These are phyloP conservation scores for Hydractinia symbiolongicarpus DNA, from an alignment of 30 jellyfish, hydroid and myxozoan genomes.

Conservation along the genomic window DNA sequence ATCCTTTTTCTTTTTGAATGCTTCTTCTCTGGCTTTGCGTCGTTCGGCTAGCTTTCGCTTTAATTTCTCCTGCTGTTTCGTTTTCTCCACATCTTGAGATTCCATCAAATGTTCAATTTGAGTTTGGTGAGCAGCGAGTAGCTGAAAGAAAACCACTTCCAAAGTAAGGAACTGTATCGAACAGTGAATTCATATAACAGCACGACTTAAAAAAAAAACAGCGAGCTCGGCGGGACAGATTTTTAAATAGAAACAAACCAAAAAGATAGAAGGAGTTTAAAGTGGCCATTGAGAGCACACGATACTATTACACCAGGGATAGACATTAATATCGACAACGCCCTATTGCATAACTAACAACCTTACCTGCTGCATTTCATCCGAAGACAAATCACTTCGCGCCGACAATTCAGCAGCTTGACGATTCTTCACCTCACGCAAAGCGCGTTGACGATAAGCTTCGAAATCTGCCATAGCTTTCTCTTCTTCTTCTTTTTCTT, in stretches of 20 bases:
- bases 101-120: constrained; percentile 75
- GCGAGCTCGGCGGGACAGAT: too few relatives aligned
- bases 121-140: constrained; percentile 69
- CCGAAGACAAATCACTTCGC: constrained; percentile 50
- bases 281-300: too few relatives aligned
- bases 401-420: constrained; percentile 87
- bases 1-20: constrained; percentile 70
- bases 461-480: constrained; percentile 63
- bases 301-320: too few relatives aligned
- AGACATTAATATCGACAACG: too few relatives aligned
- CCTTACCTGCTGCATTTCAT: constrained; percentile 14
- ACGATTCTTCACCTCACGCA: constrained; percentile 63
- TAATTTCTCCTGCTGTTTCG: constrained; percentile 49
- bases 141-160: constrained; percentile 27
- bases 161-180: neutral
- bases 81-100: constrained; percentile 56
- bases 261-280: too few relatives aligned
- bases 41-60: constrained; percentile 62
- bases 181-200: too few relatives aligned
- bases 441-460: constrained; percentile 54
- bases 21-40: constrained; percentile 59
- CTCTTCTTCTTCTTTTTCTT: constrained; percentile 60
- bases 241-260: too few relatives aligned
- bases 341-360: too few relatives aligned
- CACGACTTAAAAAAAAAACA: too few relatives aligned